Conservation (phyloP, 1,140 invertebrate species). For the Tetramorium simillimum region DNA sequence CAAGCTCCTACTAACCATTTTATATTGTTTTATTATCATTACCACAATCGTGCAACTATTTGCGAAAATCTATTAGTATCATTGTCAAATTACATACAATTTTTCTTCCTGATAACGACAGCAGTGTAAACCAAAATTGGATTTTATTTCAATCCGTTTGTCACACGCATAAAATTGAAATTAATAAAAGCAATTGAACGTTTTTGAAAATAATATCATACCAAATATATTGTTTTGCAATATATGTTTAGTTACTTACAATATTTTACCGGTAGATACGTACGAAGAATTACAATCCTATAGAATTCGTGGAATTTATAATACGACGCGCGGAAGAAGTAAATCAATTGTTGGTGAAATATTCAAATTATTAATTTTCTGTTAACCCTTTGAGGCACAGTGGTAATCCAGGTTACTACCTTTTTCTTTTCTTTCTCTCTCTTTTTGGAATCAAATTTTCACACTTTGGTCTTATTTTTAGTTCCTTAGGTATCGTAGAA, state of each 20-base stretch:
- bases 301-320: neutral
- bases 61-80: neutral
- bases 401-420: no score
- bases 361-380: neutral
- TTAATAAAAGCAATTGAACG: neutral
- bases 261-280: neutral
- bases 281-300: neutral
- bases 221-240: neutral
- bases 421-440: no score
- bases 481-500: no score
- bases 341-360: neutral
- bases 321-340: neutral
- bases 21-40: neutral
- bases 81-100: neutral
- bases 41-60: neutral
- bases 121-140: neutral
- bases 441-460: no score
- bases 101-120: neutral
- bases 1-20: neutral
- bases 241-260: slow-evolving; percentile 14
- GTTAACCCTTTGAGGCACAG: neutral
- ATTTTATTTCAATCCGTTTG: slow-evolving; percentile 17
- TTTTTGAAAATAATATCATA: neutral
- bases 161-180: neutral
- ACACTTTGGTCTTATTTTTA: no score